A percentile compares a stretch with the other conserved stretches of the same genome.
phyloP scores from a whole-genome alignment of 1,140 invertebrate species.

The Branchinecta lindahli region DNA sequence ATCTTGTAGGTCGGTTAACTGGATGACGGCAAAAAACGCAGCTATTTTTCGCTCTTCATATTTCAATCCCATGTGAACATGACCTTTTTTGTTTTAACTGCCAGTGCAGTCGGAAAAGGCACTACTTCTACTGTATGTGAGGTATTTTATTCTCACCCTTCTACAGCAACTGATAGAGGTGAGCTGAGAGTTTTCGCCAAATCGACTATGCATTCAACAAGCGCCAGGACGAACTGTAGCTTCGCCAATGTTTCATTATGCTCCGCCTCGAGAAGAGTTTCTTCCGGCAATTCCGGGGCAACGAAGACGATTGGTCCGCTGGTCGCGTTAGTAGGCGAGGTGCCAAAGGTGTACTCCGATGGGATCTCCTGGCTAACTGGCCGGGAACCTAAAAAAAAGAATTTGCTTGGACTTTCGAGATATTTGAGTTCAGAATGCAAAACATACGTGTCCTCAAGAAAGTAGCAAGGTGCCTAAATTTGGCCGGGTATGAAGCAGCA shows the following conservation, averaged over 20 bases:
- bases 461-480: no score
- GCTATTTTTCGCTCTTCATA: no score
- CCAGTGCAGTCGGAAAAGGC: no score
- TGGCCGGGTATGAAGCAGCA: no score
- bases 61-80: no score
- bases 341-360: slow-evolving; percentile 26
- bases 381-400: background rate
- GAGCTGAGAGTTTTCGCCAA: slow-evolving; percentile 57
- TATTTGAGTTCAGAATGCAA: no score
- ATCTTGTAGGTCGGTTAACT: no score
- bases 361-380: background rate
- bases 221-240: slow-evolving; percentile 74
- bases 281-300: slow-evolving; percentile 79
- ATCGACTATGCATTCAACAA: slow-evolving; percentile 78
- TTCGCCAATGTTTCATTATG: slow-evolving; percentile 88
- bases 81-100: no score
- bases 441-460: no score
- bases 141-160: slow-evolving; percentile 8
- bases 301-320: slow-evolving; percentile 58
- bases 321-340: slow-evolving; percentile 33
- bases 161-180: slow-evolving; percentile 41
- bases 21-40: no score
- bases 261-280: slow-evolving; percentile 81
- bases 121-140: no score
- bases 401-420: background rate